Conservation (phyloP, 2,797 vertebrate species). For the Takifugu rubripes region DNA sequence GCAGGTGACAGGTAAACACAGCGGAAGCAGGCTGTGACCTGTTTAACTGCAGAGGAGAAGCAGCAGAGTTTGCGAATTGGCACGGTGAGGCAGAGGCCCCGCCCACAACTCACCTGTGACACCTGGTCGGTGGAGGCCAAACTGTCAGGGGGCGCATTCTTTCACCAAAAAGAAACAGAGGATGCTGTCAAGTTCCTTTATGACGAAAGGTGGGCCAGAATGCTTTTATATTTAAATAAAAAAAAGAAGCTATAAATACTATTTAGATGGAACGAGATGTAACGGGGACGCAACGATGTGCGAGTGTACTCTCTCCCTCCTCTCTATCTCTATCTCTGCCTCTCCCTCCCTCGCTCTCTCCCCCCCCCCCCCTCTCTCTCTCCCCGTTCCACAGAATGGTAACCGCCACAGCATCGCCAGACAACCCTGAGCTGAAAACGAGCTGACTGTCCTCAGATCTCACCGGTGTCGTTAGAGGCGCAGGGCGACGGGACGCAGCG, state of each 20-base stretch:
- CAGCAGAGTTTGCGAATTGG: conserved; percentile 18
- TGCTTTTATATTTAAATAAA: not conserved
- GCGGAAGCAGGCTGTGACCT: conserved; percentile 38
- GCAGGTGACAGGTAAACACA: conserved; percentile 50
- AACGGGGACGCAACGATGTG: conserved; percentile 11
- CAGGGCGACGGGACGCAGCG: conserved; percentile 28
- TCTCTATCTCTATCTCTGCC: not conserved
- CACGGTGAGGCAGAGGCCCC: conserved; percentile 12
- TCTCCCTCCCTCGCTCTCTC: not conserved
- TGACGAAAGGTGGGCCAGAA: not conserved
- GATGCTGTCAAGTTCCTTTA: too few relatives aligned
- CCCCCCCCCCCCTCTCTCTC: conserved; percentile 10
- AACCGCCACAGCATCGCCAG: conserved; percentile 59
- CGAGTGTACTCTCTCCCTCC: not conserved
- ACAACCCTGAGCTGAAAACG: conserved; percentile 33
- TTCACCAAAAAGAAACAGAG: conserved; percentile 10
- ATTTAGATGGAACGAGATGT: conserved; percentile 18
- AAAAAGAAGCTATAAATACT: conserved; percentile 20
- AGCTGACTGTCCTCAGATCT: conserved; percentile 41
- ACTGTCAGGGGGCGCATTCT: conserved; percentile 44
- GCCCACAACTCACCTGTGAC: conserved; percentile 50
- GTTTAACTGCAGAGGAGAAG: conserved; percentile 55
- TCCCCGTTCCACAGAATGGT: conserved; percentile 49
- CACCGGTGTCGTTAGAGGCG: conserved; percentile 49
- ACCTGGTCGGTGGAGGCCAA: conserved; percentile 49